Base-by-base conservation (phyloP, 2,888 invertebrate genomes). In the Lasiommata megera region DNA sequence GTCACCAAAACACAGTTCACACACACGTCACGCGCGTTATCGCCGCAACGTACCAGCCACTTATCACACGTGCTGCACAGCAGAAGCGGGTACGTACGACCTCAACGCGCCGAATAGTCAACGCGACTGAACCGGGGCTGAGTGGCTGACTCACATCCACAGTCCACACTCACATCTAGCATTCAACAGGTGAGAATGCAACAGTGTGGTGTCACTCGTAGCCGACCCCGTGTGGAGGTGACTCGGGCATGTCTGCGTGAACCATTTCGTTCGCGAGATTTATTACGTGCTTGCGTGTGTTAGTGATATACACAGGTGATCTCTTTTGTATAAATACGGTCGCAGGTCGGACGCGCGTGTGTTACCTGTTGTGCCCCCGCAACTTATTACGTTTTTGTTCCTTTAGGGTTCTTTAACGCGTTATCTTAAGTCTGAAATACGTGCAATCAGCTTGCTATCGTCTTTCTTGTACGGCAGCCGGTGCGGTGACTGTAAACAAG, bases 211-310 rank as follows among this genome's bases (percentile, higher is more conserved):
- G 83, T 77, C 82, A 80, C 83, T 80, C 77, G 77, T 72, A 76
- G 68, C 70, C 81, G 81, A 84, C 84, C 86, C 72, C 69, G 80
- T 66, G 82, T 80, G 82, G 83, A 84, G 84, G 85, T 86, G 84
- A 84, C 83, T 77, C 80, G 62, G 56, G 58, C 54, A 47, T 68
- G 63, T 67, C 51, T 72, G 71, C 70, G 88, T 88, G 86, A 65
- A 87, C 85, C 72, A 88, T 84, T 87, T 86, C 82, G 83, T 79
- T 79, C 84, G 84, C 81, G 82, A 79, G 85, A 87, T 88, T 86
- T 86, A 85, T 87, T 77, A 73, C 56, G 14, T 16, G 48, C 44
- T 50, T 37, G 29, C 50, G 52, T 76, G 79, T 82, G 80, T 80
- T 84, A 55, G 79, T 70, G 68, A 60, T 65, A 67, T 72, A 74